A percentile compares a stretch with the other conserved stretches of the same genome.
These are phyloP conservation scores for Leptothorax acervorum DNA, from an alignment of 2,888 invertebrate genomes.

Conservation along the genomic window DNA sequence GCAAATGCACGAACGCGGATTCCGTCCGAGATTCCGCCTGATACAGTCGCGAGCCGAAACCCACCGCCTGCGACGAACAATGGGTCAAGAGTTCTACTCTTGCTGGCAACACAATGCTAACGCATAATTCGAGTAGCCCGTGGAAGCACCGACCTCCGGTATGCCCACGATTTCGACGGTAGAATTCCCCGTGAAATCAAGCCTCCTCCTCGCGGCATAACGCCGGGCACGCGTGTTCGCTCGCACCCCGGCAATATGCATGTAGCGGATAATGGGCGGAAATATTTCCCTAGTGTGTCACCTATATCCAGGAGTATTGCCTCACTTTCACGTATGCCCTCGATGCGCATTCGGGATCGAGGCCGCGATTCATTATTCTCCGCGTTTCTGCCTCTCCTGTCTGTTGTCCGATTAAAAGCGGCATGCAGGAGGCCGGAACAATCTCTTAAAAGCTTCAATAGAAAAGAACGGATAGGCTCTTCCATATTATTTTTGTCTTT, in stretches of 20 bases:
- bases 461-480: background rate
- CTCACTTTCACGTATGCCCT: background rate
- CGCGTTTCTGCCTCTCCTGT: background rate
- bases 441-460: slow-evolving; percentile 58
- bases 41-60: slow-evolving; percentile 17
- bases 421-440: slow-evolving; percentile 15
- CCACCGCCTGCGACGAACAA: slow-evolving; percentile 72
- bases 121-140: slow-evolving; percentile 76
- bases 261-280: slow-evolving; percentile 23
- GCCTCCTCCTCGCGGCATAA: slow-evolving; percentile 40
- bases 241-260: slow-evolving; percentile 27
- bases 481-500: background rate
- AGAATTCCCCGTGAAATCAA: slow-evolving; percentile 55
- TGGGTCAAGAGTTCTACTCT: slow-evolving; percentile 75
- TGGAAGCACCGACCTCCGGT: slow-evolving; percentile 57
- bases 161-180: slow-evolving; percentile 29
- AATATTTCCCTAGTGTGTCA: slow-evolving; percentile 25
- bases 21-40: background rate
- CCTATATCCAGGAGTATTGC: slow-evolving; percentile 3
- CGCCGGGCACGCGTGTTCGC: background rate
- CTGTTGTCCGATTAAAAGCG: slow-evolving; percentile 42
- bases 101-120: slow-evolving; percentile 71
- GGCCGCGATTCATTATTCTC: slow-evolving; percentile 58
- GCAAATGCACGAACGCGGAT: background rate
- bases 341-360: slow-evolving; percentile 45